Evolutionary conservation across 2,888 invertebrate genomes (phyloP), one percentile per base, ranked within the genome.

Genomic region (Drosophila ezoana): DNA sequence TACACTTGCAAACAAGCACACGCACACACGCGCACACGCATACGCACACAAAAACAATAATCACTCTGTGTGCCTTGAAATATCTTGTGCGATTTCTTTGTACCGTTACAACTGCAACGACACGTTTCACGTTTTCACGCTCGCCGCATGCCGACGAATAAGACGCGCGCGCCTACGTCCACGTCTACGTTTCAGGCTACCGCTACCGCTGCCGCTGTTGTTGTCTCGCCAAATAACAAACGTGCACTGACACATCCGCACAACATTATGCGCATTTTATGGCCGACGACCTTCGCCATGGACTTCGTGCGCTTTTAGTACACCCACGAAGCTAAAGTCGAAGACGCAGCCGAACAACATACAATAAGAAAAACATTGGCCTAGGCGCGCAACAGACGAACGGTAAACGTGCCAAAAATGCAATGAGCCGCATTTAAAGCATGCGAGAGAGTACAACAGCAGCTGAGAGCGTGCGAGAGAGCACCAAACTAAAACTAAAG

Each of bases 261-360:
- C 80, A 76, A 82, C 79, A 87, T 89, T 89, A 90, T 90, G 90
- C 90, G 89, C 89, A 90, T 90, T 91, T 90, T 91, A 91, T 89
- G 83, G 87, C 87, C 89, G 87, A 81, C 83, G 84, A 81, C 81
- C 81, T 82, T 78, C 77, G 67, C 76, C 59, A 51, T 59, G 72
- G 56, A 71, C 88, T 70, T 76, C 88, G 76, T 62, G 54, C 79
- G 53, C 76, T 75, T 88, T 90, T 84, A 90, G 87, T 66, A 82
- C 90, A 90, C 20, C 16, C 66, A 72, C 70, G 78, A 75, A 68
- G 62, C 28, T 1, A 11, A n/a, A 32, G 10, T 10, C n/a, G 45
- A 14, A 10, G 13, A 13, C 10, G 11, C 52, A 14, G 47, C 63
- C 47, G 49, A 65, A 9, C 43, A 20, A 63, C 81, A 85, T 79